A percentile compares a stretch with the other conserved stretches of the same genome.
Conservation (phyloP, 2,113 vertebrate genomes). For the Struthidea cinerea region DNA sequence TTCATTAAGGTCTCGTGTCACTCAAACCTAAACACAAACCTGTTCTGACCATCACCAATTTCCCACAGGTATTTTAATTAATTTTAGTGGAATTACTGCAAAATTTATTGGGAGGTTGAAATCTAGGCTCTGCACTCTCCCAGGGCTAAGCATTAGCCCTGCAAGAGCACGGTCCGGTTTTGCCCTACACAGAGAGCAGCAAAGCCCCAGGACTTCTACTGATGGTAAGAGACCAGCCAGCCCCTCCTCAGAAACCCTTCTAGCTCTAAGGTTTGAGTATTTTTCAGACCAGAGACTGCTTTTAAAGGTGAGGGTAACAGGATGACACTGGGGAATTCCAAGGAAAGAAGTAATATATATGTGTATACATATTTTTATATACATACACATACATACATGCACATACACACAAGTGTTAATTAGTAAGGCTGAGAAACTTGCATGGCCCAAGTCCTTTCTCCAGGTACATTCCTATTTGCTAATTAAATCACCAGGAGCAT, state of each 20-base stretch:
- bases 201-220: not conserved
- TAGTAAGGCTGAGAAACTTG: not conserved
- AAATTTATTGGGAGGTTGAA: not conserved
- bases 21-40: not conserved
- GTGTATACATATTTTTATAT: not conserved
- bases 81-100: not conserved
- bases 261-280: not conserved
- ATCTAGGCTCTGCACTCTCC: not conserved
- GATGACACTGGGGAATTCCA: not conserved
- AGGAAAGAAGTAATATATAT: not conserved
- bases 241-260: not conserved
- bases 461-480: not conserved
- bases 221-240: not conserved
- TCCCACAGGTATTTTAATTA: not conserved
- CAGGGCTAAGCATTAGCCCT: not conserved
- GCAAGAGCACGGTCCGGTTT: not conserved
- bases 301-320: not conserved
- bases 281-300: not conserved
- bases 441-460: not conserved
- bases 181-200: not conserved
- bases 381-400: not conserved
- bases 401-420: not conserved
- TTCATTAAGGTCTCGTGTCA: not conserved
- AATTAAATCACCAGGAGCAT: not conserved
- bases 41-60: not conserved